Base-by-base conservation (phyloP, 2,797 vertebrate species). In the Notolabrus celidotus region DNA sequence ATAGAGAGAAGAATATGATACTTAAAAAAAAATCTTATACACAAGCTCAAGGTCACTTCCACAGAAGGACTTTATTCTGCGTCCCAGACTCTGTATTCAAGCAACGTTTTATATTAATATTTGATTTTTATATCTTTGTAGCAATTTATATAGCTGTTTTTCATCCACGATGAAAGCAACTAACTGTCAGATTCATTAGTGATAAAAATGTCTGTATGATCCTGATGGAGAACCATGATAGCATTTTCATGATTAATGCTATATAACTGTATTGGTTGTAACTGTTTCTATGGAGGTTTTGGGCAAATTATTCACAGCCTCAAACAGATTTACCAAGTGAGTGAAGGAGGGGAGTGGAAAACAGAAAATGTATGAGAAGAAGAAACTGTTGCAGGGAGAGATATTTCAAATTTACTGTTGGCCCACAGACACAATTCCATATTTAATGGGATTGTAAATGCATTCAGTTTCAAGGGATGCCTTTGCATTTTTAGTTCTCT, bases 361-460 rank as follows among this genome's bases (percentile, higher is more conserved):
- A 74, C 23, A 34, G 73, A 84, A 88, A 91, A 86, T 75, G 74
- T 72, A 82, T 69, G 69, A 85, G 66, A 54, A 58, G 72, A 74
- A 74, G 80, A 86, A 88, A 86, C 45, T 67, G 79, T 90, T 87
- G 60, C 83, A 77, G 85, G 74, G 74, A 79, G 67, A 89, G 77
- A 92, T 89, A 89, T 91, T 93, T 92, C 78, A 90, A 89, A 92
- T 92, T 91, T 89, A 93, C 87, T 91, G 90, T 90, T 91, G 86
- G 91, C 93, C 92, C 92, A 90, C 88, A 94, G 91, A 92, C 92
- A 93, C 92, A 93, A 93, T 92, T 94, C 91, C 85, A 91, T 91
- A 91, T 94, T 94, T 94, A 94, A 94, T 94, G 88, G 93, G 92
- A 93, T 94, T 94, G 90, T 91, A 93, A 93, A 94, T 91, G 87